phyloP scores from a whole-genome alignment of 2,888 invertebrate species.

The Eupithecia centaureata region DNA sequence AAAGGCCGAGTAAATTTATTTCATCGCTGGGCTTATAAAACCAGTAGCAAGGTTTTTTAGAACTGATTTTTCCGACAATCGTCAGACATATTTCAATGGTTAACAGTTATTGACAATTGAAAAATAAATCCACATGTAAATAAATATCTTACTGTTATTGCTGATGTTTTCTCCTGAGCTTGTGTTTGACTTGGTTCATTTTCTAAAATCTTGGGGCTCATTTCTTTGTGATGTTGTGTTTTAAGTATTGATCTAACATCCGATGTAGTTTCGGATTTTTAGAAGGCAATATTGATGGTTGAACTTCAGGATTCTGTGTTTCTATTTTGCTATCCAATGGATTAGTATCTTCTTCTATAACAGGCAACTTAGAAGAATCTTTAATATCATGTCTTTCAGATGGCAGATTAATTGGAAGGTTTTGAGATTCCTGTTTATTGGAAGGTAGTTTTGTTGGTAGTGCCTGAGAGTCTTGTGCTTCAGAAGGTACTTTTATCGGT shows the following conservation, averaged over 20 bases:
- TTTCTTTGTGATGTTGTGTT: neutral
- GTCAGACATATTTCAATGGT: neutral
- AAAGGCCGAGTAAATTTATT: neutral
- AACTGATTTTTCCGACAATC: neutral
- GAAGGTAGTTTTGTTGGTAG: neutral
- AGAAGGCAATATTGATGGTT: neutral
- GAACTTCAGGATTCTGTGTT: neutral
- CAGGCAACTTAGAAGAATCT: neutral
- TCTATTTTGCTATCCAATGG: neutral
- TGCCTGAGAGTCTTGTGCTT: neutral
- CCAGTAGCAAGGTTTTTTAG: neutral
- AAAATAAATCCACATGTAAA: neutral
- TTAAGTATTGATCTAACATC: neutral
- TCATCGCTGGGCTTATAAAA: neutral
- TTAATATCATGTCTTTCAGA: neutral
- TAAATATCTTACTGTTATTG: conserved; percentile 28
- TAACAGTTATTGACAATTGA: neutral
- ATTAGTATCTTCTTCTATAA: neutral
- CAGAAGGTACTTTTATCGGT: neutral
- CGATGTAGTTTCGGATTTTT: neutral
- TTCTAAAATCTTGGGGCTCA: neutral
- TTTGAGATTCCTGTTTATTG: neutral
- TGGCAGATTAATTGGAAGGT: neutral
- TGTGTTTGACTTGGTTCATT: conserved; percentile 10
- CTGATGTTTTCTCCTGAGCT: conserved; percentile 22